Evolutionary conservation across 2,888 invertebrate genomes (phyloP).

Genomic region (Drosophila lacicola): DNA sequence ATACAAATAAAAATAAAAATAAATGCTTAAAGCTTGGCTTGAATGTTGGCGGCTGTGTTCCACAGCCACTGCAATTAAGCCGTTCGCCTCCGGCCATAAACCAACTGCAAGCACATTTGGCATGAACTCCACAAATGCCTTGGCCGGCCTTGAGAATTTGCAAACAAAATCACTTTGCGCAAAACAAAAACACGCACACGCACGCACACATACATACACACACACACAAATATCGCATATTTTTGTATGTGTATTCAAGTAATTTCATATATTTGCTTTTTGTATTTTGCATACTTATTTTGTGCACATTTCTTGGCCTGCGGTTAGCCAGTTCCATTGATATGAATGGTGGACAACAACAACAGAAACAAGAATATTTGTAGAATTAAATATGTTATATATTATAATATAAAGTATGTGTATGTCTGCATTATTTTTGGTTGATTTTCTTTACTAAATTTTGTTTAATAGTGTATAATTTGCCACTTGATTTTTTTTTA

Average conservation of each 20-base stretch:
- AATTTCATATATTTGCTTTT: slow-evolving; percentile 53
- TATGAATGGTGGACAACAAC: slow-evolving; percentile 2
- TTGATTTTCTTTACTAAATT: slow-evolving; percentile 15
- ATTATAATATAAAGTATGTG: slow-evolving; percentile 5
- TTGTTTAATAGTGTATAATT: slow-evolving; percentile 24
- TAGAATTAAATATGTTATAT: slow-evolving; percentile 7
- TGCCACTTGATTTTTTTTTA: slow-evolving; percentile 40
- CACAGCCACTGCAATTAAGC: slow-evolving; percentile 63
- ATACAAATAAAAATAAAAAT: not conserved
- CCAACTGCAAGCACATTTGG: slow-evolving; percentile 56
- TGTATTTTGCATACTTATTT: slow-evolving; percentile 50
- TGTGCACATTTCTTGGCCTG: slow-evolving; percentile 38
- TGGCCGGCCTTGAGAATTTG: slow-evolving; percentile 53
- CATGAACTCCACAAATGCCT: slow-evolving; percentile 59
- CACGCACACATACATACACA: not conserved
- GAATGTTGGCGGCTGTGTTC: slow-evolving; percentile 23
- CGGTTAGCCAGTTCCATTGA: slow-evolving; percentile 29
- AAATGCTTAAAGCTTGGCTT: slow-evolving; percentile 47
- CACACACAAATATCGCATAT: slow-evolving; percentile 30
- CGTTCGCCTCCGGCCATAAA: slow-evolving; percentile 47
- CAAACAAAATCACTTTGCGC: slow-evolving; percentile 44
- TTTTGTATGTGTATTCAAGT: slow-evolving; percentile 33
- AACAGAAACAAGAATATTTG: slow-evolving; percentile 4
- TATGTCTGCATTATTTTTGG: slow-evolving; percentile 6
- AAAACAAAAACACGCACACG: slow-evolving; percentile 28